Base-by-base conservation (phyloP, 2,797 vertebrate genomes). In the Protosalanx chinensis region DNA sequence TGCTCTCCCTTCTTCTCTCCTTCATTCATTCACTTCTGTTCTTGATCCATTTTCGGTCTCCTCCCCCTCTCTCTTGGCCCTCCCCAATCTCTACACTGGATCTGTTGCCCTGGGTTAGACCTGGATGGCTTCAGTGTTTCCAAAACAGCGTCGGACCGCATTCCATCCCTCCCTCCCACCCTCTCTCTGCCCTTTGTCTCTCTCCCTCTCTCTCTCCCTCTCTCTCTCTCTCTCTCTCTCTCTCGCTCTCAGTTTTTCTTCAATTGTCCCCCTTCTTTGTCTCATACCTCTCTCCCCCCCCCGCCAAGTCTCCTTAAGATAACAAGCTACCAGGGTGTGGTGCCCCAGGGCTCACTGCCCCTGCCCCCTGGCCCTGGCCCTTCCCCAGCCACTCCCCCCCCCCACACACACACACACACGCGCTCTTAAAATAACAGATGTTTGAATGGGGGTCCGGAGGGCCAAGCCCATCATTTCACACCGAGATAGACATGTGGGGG, bases 61-160 rank as follows among this genome's bases (percentile, higher is more conserved):
- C 18, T 59, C 20, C 20, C 60, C 6, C 29, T 8, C 4, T 8
- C 6, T 15, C 4, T 23, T 12, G 0, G 1, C 64, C 46, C 20
- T 46, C 12, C 13, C 27, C 30, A 53, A 18, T 51, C 27, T 67
- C 27, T 46, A 7, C 4, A 32, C 4, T 18, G 41, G 30, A 30
- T 6, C 63, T 35, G 61, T 57, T 49, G 37, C 60, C 13, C 32
- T 27, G 32, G 60, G 63, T 72, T 72, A 64, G 53, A 20, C 29
- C 41, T 62, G 35, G 68, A 27, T 37, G n/a, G 61, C 74, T 71
- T 74, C 61, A 59, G 41, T 74, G 59, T 74, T 78, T 67, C 60
- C 41, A 68, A 72, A 67, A 71, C 70, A 66, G 27, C 41, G 77
- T 75, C 35, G 3, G 70, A 75, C 73, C 58, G 16, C 77, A 79